A percentile compares a stretch with the other conserved stretches of the same genome.
Evolutionary conservation across 64 coral and sea anemone species (phyloP).

Genomic region (Orbicella faveolata): DNA sequence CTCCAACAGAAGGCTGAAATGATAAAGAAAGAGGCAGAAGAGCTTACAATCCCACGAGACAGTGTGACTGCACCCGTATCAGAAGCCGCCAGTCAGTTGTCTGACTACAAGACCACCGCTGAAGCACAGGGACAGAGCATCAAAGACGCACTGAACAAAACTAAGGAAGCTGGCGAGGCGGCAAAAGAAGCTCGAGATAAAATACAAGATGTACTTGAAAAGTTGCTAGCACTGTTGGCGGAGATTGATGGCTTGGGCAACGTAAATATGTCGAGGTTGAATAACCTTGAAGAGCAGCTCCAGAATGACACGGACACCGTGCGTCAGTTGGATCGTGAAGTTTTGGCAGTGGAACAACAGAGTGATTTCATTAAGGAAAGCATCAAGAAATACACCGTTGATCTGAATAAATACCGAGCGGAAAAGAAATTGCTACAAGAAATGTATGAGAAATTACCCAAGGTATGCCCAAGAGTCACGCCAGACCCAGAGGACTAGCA

Average conservation of each 20-base stretch:
- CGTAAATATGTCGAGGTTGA: conserved; percentile 11
- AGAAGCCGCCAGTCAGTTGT: conserved; percentile 20
- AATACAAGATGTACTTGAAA: conserved; percentile 52
- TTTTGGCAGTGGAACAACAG: conserved; percentile 9
- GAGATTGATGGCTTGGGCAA: conserved; percentile 42
- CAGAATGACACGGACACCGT: neutral
- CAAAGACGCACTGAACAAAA: conserved; percentile 11
- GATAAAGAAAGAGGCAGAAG: conserved; percentile 52
- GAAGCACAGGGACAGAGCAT: conserved; percentile 10
- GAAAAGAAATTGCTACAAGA: conserved; percentile 5
- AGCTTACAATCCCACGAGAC: conserved; percentile 41
- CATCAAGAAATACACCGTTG: conserved; percentile 34
- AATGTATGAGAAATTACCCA: neutral
- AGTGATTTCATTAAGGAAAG: neutral
- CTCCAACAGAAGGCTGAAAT: conserved; percentile 43
- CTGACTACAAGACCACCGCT: conserved; percentile 13
- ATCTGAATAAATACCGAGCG: conserved; percentile 1
- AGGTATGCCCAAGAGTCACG: neutral
- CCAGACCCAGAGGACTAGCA: neutral
- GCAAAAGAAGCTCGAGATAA: conserved; percentile 41
- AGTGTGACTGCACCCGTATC: conserved; percentile 45
- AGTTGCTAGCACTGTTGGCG: conserved; percentile 27
- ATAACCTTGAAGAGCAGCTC: conserved; percentile 17
- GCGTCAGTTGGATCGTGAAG: neutral
- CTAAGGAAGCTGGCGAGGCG: conserved; percentile 5